Evolutionary conservation across 2,888 invertebrate genomes (phyloP).

Genomic region (Melieria omissa): DNA sequence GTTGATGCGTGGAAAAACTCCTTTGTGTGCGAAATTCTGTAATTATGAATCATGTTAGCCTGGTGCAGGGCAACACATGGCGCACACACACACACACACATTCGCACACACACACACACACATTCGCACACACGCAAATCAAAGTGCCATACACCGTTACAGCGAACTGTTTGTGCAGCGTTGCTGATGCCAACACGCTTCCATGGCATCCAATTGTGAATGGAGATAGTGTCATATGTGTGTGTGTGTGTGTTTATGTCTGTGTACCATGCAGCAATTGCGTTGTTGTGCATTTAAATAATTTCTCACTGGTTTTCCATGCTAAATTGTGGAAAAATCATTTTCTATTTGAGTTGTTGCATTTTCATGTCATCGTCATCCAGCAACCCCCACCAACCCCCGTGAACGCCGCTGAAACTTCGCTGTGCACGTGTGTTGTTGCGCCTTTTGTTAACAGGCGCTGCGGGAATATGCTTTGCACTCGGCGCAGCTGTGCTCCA

Average conservation of each 20-base stretch:
- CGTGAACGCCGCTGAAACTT: too few relatives aligned
- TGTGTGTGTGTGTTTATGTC: not conserved
- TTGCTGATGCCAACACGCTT: conserved; percentile 3
- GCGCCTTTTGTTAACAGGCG: too few relatives aligned
- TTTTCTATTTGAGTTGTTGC: too few relatives aligned
- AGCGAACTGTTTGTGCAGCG: conserved; percentile 11
- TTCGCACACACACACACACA: conserved; percentile 14
- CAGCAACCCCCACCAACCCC: too few relatives aligned
- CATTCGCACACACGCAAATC: conserved; percentile 9
- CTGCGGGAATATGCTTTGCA: too few relatives aligned
- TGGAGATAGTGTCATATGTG: not conserved
- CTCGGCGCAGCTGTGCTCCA: too few relatives aligned
- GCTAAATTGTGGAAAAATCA: too few relatives aligned
- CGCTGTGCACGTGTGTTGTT: too few relatives aligned
- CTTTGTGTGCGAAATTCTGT: not conserved
- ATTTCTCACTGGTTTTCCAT: not conserved
- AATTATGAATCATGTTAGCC: conserved; percentile 17
- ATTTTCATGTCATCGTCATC: too few relatives aligned
- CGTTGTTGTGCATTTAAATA: not conserved
- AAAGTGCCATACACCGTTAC: conserved; percentile 10
- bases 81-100: not conserved
- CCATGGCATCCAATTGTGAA: not conserved
- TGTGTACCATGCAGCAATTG: not conserved
- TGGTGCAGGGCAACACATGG: conserved; percentile 20
- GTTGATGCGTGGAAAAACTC: not conserved